Conservation (phyloP, 2,888 invertebrate genomes). For the Selenia dentaria region DNA sequence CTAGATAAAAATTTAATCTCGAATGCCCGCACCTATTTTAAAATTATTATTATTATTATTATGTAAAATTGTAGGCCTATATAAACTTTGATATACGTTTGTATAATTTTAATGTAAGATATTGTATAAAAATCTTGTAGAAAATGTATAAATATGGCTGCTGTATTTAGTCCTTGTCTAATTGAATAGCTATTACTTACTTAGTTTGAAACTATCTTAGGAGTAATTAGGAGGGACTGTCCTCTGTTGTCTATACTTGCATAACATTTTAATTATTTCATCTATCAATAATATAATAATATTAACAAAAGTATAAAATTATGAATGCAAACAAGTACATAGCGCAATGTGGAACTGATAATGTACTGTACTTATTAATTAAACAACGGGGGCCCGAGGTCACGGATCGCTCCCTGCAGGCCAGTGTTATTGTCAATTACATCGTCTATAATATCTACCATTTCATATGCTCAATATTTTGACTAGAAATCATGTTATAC, state of each 20-base stretch:
- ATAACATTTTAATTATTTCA: conserved; percentile 36
- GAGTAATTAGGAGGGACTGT: neutral
- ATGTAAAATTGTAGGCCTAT: conserved; percentile 45
- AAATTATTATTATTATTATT: conserved; percentile 4
- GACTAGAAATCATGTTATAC: conserved; percentile 84
- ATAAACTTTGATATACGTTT: conserved; percentile 20
- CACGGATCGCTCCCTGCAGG: conserved; percentile 53
- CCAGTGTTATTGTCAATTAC: conserved; percentile 84
- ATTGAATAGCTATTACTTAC: conserved; percentile 30
- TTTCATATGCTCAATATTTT: conserved; percentile 83
- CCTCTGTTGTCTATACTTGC: conserved; percentile 8
- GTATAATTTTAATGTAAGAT: conserved; percentile 37
- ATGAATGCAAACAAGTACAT: conserved; percentile 59
- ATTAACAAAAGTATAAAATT: conserved; percentile 64
- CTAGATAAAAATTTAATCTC: conserved; percentile 37
- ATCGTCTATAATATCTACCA: conserved; percentile 76
- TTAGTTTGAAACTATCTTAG: conserved; percentile 31
- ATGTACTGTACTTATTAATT: conserved; percentile 68
- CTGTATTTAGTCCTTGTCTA: conserved; percentile 35
- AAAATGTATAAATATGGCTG: conserved; percentile 59
- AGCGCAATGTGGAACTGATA: conserved; percentile 51
- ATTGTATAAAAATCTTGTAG: conserved; percentile 52
- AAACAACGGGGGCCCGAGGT: conserved; percentile 55
- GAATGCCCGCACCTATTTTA: conserved; percentile 38
- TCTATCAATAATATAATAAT: conserved; percentile 45